Conservation (phyloP, 2,888 invertebrate genomes). For the Stenodera caucasica region DNA sequence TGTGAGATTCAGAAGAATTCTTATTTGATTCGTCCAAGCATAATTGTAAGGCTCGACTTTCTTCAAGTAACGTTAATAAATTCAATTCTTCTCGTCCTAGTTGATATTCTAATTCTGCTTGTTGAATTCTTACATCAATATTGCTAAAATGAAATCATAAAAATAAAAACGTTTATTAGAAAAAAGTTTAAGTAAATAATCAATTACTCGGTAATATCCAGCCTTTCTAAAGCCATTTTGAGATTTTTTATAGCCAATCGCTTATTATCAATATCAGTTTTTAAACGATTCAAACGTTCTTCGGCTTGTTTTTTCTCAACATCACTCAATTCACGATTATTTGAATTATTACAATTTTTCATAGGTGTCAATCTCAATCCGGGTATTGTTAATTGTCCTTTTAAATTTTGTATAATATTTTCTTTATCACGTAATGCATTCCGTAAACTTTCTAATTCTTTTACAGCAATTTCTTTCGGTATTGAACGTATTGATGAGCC, state of each 20-base stretch:
- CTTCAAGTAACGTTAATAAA: constrained; percentile 80
- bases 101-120: constrained; percentile 88
- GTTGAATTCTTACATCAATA: constrained; percentile 86
- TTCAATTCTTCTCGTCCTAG: constrained; percentile 86
- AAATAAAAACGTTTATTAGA: constrained; percentile 5
- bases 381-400: constrained; percentile 69
- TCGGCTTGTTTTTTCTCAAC: constrained; percentile 63
- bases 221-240: constrained; percentile 75
- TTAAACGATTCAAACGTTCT: constrained; percentile 63
- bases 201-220: constrained; percentile 86
- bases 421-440: constrained; percentile 78
- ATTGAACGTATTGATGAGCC: constrained; percentile 49
- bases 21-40: constrained; percentile 69
- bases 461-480: constrained; percentile 55
- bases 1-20: constrained; percentile 47
- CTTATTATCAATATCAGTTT: constrained; percentile 75
- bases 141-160: constrained; percentile 62
- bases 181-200: neutral
- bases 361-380: constrained; percentile 56
- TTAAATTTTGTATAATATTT: constrained; percentile 76
- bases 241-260: constrained; percentile 79
- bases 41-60: constrained; percentile 76
- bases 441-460: constrained; percentile 70
- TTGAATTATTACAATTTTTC: constrained; percentile 44
- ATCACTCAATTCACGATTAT: constrained; percentile 55